These are phyloP conservation scores for Platysternon megacephalum DNA, from an alignment of 2,113 vertebrate genomes.

Conservation along the genomic window DNA sequence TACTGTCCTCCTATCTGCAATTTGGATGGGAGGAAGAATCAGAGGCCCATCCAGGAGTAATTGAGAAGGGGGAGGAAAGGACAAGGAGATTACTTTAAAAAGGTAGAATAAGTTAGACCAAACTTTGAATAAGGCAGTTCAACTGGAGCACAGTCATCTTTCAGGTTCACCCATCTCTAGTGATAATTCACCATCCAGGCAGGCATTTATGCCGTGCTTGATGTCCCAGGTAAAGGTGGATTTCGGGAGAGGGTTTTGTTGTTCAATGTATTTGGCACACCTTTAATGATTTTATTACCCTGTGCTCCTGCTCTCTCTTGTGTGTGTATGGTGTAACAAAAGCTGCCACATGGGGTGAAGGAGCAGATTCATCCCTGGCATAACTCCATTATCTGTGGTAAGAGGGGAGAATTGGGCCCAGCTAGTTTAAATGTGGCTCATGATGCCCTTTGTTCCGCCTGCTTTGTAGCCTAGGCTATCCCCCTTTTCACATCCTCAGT, in stretches of 20 bases:
- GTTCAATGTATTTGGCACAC: conserved; percentile 28
- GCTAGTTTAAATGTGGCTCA: fast-evolving
- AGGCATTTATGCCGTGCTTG: conserved; percentile 13
- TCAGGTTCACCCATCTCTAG: conserved; percentile 50
- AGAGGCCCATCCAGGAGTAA: neutral
- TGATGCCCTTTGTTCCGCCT: neutral
- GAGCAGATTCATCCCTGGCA: neutral
- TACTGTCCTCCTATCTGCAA: neutral
- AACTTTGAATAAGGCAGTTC: neutral
- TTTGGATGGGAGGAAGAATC: neutral
- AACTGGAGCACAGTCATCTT: neutral
- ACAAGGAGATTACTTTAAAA: neutral
- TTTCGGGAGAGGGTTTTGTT: conserved; percentile 25
- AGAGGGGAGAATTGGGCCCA: neutral
- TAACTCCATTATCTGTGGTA: fast-evolving
- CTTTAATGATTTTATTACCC: conserved; percentile 57
- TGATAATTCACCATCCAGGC: neutral
- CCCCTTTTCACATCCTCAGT: fast-evolving
- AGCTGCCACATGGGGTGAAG: neutral
- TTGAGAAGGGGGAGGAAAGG: neutral
- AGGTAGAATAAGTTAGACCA: neutral
- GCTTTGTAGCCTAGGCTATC: fast-evolving
- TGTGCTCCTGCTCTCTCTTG: conserved; percentile 23
- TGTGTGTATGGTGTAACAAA: neutral
- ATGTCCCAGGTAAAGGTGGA: conserved; percentile 27